These are phyloP conservation scores for Rattus rattus DNA, from an alignment of 2,113 vertebrate genomes.

Conservation along the genomic window DNA sequence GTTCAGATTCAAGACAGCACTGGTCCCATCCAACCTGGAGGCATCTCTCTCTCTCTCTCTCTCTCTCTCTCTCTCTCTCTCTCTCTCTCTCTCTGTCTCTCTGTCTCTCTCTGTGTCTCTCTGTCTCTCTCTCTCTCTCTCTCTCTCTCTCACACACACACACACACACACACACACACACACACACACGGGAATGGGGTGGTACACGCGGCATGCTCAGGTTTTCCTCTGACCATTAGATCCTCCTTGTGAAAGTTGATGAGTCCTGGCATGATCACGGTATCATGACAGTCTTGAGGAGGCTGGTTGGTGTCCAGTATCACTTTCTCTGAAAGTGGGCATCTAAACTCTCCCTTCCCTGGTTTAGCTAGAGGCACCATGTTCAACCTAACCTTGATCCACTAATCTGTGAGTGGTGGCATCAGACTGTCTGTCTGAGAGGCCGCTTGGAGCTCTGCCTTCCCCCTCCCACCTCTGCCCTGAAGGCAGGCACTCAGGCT, in stretches of 20 bases:
- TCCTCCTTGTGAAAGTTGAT: accelerated
- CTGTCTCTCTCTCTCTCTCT: too few species aligned
- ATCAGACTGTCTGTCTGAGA: background rate
- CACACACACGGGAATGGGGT: background rate
- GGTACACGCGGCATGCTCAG: too few species aligned
- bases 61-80: too few species aligned
- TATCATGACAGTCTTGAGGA: accelerated
- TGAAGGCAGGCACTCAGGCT: background rate
- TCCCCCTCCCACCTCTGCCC: background rate
- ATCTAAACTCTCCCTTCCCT: background rate
- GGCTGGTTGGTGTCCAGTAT: background rate
- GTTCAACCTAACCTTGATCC: background rate
- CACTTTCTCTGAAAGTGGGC: background rate
- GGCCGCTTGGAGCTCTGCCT: background rate
- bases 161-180: background rate
- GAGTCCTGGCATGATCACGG: background rate
- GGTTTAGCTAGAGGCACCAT: background rate
- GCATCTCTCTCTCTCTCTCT: too few species aligned
- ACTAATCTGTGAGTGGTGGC: background rate
- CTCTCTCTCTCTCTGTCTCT: too few species aligned
- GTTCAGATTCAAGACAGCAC: background rate
- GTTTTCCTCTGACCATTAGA: background rate
- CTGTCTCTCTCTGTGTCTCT: too few species aligned
- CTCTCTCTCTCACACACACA: background rate
- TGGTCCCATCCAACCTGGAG: background rate